Base-by-base conservation (phyloP, 92 coral and sea anemone genomes). In the Phenganax stokvisi region DNA sequence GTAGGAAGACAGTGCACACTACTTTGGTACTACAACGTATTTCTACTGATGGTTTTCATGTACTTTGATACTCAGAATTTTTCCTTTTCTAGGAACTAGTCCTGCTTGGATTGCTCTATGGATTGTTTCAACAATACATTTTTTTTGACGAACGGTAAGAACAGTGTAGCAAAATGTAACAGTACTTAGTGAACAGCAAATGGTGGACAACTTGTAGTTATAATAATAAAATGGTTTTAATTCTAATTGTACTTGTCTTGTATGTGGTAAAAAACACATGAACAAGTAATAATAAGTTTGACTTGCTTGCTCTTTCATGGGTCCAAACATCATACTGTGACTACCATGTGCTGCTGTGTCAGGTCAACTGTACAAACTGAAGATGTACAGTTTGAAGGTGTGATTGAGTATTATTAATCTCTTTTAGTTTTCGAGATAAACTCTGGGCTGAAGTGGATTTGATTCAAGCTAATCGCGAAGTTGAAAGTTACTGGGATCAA, bases 401-500 rank as follows among this genome's bases (percentile, higher is more conserved):
- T 81, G 64, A 8, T 69, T 12, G 47, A 37, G 2, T 37, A 1
- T 2, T 37, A 1, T 5, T 37, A 37, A 37, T 5, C 47, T 5
- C 47, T 76, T 89, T 83, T 78, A 94, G 98, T 67, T 94, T 94
- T 79, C 91, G 98, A 10, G 98, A 94, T 62, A 92, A 93, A 0
- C 86, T 94, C 52, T 94, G 98, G 98, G 92, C 98, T 20, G 98
- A 94, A 69, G 98, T 92, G 70, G 98, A 94, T 74, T 75, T 94
- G 83, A 83, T 81, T 8, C 89, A 88, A 10, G 97, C 96, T 47
- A 90, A 94, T 83, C 97, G 89, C 54, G 98, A 94, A 91, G 92
- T 94, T 92, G 97, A 92, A 87, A 91, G 92, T 74, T 92, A 91
- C 85, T 94, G 98, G 97, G 94, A 94, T 65, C 97, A 94, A 83